Evolutionary conservation across 2,888 invertebrate species (phyloP).

Genomic region (Tachystola acroxantha): DNA sequence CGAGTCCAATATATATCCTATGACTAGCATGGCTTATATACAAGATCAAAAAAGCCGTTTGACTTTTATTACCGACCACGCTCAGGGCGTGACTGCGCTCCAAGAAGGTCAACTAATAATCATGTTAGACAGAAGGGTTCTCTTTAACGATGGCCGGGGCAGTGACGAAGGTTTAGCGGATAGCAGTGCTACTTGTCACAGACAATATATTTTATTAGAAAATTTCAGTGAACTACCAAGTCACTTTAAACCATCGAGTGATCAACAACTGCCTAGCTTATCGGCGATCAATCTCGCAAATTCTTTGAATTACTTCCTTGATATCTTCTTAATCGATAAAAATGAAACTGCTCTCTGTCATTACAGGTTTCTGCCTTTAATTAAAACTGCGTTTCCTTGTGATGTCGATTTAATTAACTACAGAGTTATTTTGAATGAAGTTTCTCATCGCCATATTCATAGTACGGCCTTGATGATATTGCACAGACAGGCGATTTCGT

Average conservation of each 20-base stretch:
- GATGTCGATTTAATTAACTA: conserved; percentile 54
- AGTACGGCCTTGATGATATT: conserved; percentile 45
- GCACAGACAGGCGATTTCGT: conserved; percentile 50
- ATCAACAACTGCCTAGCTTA: conserved; percentile 45
- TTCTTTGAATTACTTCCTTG: conserved; percentile 40
- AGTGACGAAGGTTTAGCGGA: conserved; percentile 96
- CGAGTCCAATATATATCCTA: conserved; percentile 97
- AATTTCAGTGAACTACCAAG: conserved; percentile 28
- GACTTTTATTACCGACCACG: conserved; percentile 90
- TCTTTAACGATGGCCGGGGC: conserved; percentile 95
- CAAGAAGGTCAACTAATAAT: conserved; percentile 94
- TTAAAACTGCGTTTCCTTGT: conserved; percentile 56
- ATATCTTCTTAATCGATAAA: conserved; percentile 47
- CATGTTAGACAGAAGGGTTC: conserved; percentile 93
- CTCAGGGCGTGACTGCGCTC: conserved; percentile 93
- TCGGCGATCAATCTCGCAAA: conserved; percentile 43
- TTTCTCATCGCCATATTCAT: conserved; percentile 22
- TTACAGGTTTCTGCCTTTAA: conserved; percentile 49
- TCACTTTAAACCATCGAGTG: conserved; percentile 9
- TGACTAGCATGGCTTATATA: conserved; percentile 91
- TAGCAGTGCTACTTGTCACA: conserved; percentile 82
- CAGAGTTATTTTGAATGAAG: conserved; percentile 34
- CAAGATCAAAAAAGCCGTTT: conserved; percentile 85
- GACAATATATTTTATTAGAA: conserved; percentile 55
- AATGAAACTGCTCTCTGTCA: conserved; percentile 35